Conservation (phyloP, 2,113 vertebrate species). For the Gnathonemus echidnorhynchus region DNA sequence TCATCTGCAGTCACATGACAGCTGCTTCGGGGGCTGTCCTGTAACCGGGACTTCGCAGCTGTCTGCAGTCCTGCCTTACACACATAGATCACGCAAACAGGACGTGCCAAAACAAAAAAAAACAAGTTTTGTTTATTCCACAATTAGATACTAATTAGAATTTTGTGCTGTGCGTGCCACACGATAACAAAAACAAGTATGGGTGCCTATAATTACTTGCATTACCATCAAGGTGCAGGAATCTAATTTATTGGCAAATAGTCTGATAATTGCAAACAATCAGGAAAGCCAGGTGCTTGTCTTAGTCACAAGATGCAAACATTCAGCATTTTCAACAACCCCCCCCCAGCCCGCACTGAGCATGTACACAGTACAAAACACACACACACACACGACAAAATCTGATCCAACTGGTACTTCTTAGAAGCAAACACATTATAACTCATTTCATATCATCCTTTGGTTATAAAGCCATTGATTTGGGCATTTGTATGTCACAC, state of each 20-base stretch:
- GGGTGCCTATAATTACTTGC: not conserved
- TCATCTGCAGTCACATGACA: not conserved
- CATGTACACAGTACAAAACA: not conserved
- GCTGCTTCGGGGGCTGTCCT: not conserved
- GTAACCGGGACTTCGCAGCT: not conserved
- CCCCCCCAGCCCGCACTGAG: not conserved
- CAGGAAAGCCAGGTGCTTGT: not conserved
- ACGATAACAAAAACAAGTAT: not conserved
- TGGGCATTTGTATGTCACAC: constrained; percentile 10
- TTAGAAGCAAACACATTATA: constrained; percentile 26
- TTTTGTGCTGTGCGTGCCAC: constrained; percentile 19
- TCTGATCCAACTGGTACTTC: constrained; percentile 20
- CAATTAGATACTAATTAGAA: not conserved
- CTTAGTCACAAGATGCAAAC: not conserved
- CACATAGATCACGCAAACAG: not conserved
- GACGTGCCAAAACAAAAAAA: not conserved
- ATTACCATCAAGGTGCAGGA: not conserved
- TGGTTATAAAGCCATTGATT: not conserved
- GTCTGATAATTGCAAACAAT: not conserved
- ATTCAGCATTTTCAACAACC: not conserved
- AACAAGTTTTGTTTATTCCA: not conserved
- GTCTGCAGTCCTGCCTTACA: not conserved
- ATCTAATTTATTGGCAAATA: not conserved
- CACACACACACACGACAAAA: constrained; percentile 11
- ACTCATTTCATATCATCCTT: constrained; percentile 28